A percentile compares a stretch with the other conserved stretches of the same genome.
Conservation (phyloP, 2,797 vertebrate species). For the Bovichtus diacanthus region DNA sequence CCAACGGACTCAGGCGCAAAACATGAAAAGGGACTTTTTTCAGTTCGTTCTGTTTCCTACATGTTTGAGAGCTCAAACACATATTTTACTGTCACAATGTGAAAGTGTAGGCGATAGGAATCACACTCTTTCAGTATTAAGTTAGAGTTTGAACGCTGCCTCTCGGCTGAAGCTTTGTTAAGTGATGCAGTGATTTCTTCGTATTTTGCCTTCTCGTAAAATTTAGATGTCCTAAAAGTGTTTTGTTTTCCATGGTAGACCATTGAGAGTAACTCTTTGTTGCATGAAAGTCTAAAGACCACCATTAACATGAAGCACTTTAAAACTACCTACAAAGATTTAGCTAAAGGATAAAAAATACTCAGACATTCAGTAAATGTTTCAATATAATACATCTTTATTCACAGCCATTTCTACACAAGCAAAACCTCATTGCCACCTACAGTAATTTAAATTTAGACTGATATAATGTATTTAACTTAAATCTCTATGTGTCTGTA, state of each 20-base stretch:
- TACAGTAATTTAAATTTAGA: background rate
- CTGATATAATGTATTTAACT: slow-evolving; percentile 13
- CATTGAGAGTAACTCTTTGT: background rate
- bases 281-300: background rate
- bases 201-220: background rate
- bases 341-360: background rate
- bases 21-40: no score
- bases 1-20: background rate
- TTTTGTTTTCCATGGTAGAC: background rate
- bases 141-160: no score
- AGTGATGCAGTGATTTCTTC: background rate
- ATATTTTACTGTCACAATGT: no score
- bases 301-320: background rate
- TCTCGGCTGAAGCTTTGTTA: no score
- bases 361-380: slow-evolving; percentile 19
- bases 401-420: slow-evolving; percentile 66
- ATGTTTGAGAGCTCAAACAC: no score
- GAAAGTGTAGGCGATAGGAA: no score
- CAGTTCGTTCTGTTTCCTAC: no score
- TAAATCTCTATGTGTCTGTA: background rate
- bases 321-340: no score
- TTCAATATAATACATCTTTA: slow-evolving; percentile 68
- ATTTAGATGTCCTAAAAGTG: no score
- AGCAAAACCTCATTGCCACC: slow-evolving; percentile 32
- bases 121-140: no score